Percentiles rank a stretch among this genome's conserved stretches.
Evolutionary conservation across 2,113 vertebrate genomes (phyloP).

Genomic region (Malurus cyaneus): DNA sequence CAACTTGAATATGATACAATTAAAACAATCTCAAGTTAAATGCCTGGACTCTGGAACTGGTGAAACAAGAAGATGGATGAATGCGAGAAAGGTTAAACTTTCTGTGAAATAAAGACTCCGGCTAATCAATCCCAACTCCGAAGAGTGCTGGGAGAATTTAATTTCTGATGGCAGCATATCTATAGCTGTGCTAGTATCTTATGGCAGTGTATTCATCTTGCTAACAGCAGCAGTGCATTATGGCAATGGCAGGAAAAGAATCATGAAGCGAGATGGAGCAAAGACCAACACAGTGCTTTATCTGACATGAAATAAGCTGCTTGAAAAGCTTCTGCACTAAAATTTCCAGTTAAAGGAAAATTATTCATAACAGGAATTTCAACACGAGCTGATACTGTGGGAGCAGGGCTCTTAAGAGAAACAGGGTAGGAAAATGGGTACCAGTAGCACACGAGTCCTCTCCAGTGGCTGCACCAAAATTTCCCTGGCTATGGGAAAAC

Average conservation of each 20-base stretch:
- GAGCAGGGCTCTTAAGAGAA: neutral
- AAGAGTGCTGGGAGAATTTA: neutral
- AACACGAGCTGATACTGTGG: neutral
- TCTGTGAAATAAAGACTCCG: slow-evolving; percentile 5
- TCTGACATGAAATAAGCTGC: neutral
- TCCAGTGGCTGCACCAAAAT: neutral
- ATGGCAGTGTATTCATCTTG: neutral
- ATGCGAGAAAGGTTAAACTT: neutral
- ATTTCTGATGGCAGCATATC: slow-evolving; percentile 12
- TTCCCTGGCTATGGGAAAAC: neutral
- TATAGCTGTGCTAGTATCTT: neutral
- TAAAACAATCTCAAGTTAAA: neutral
- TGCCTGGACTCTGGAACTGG: neutral
- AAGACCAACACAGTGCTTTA: neutral
- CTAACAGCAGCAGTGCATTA: neutral
- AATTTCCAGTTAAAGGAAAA: neutral
- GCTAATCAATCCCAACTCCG: neutral
- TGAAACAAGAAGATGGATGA: neutral
- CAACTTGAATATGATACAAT: neutral
- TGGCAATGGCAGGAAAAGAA: neutral
- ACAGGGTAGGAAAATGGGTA: neutral
- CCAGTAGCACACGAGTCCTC: neutral
- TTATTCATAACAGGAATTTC: neutral
- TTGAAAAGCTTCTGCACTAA: neutral
- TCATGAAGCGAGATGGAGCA: neutral